Conservation (phyloP, 1,140 invertebrate genomes). For the Listronotus oregonensis region DNA sequence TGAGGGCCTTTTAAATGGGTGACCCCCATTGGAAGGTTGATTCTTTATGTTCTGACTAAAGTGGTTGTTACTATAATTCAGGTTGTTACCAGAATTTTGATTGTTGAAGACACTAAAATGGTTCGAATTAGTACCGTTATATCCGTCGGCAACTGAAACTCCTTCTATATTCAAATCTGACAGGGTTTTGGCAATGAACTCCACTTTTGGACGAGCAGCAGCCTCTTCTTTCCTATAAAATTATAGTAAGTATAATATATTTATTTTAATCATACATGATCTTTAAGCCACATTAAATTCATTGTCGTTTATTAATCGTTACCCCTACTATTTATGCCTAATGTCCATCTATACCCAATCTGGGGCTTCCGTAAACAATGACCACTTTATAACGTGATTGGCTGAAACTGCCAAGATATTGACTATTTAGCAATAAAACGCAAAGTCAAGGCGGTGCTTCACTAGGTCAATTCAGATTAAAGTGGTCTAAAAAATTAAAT, state of each 20-base stretch:
- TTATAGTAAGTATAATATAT: conserved; percentile 22
- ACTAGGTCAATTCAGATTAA: too few relatives aligned
- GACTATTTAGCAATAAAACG: too few relatives aligned
- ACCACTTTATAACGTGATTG: too few relatives aligned
- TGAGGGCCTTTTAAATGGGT: conserved; percentile 44
- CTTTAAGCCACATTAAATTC: too few relatives aligned
- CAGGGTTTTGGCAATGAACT: conserved; percentile 92
- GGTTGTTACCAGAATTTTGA: conserved; percentile 39
- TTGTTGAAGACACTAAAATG: conserved; percentile 32
- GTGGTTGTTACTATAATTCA: conserved; percentile 32
- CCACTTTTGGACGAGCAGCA: conserved; percentile 81
- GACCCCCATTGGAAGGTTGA: conserved; percentile 27
- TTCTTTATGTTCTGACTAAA: conserved; percentile 35
- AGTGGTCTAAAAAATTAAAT: too few relatives aligned
- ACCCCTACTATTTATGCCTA: too few relatives aligned
- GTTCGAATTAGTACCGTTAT: conserved; percentile 53
- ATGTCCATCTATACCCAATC: too few relatives aligned
- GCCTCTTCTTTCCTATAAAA: conserved; percentile 85
- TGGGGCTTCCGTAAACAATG: too few relatives aligned
- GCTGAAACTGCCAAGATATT: too few relatives aligned
- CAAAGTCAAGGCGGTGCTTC: too few relatives aligned
- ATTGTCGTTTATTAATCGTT: too few relatives aligned
- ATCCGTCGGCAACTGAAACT: conserved; percentile 56
- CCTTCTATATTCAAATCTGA: conserved; percentile 84
- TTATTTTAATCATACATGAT: too few relatives aligned